Base-by-base conservation (phyloP, 2,888 invertebrate genomes). In the Conchocele bisecta region DNA sequence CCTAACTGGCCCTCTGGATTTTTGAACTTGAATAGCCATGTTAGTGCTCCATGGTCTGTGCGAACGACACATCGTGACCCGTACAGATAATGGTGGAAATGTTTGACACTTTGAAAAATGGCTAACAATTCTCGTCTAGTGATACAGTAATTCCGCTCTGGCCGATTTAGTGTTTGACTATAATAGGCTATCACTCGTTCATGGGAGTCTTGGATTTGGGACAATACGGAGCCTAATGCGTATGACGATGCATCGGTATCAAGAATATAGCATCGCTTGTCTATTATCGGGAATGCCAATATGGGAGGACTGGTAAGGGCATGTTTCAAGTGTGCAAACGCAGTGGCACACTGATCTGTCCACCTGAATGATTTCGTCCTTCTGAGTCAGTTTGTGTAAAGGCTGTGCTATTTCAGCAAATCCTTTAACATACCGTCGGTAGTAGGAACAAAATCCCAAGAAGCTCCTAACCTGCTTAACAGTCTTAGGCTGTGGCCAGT, bases 321-420 rank as follows among this genome's bases (percentile, higher is more conserved):
- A 2, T 28, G 22, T 15, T 37, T 37, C 6, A 54, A 15, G 2
- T 20, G 13, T 20, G 13, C 22, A 13, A 56, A 37, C 2, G 33
- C 75, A 35, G 6, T 35, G 22, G 29, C 37, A 20, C 50, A 76
- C 51, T 51, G 65, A 33, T 22, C 28, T 15, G 56, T 50, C 77
- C 78, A 78, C 3, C 50, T 13, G 44, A 79, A 69, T 9, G 20
- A 35, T 1, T 9, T n/a, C 13, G 1, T 33, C 39, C 35, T 64
- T 60, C 37, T 66, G 59, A 13, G 59, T 54, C 13, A 80, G 64
- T 33, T 54, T 37, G 20, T 71, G 64, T 4, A 83, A 44, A 11
- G 76, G 81, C 17, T 48, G 42, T 2, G 80, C 81, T 5, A 82
- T 71, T 3, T 41, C 33, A 2, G 82, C 42, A 63, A 75, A 85